Evolutionary conservation across 2,797 vertebrate genomes (phyloP), one percentile per base, ranked within the genome.

Genomic region (Numenius phaeopus): DNA sequence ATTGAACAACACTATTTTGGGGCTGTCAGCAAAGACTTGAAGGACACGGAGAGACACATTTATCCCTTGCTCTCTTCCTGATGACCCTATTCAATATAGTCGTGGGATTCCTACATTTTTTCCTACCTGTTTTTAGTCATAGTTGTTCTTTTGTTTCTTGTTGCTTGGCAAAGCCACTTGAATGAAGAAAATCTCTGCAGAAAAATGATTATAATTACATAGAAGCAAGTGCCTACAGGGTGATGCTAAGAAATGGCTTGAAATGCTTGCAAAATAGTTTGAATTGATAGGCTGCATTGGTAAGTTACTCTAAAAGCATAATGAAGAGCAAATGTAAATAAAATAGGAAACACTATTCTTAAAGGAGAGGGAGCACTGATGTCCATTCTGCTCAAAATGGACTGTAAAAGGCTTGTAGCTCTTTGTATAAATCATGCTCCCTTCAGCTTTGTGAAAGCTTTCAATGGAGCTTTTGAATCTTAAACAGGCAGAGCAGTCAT

Each of bases 251-350:
- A 94, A 94, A 89, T 91, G 3, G 39, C 83, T 95, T 88, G 71
- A 92, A 94, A 94, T 94, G 84, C 92, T 85, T 96, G 92, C 91
- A 88, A 94, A 96, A 91, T 94, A 88, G 87, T 92, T 96, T 89
- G 87, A 88, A 92, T 92, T 96, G 92, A 87, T 94, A 96, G 84
- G 79, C 65, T 87, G 54, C 78, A 37, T 86, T 89, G 65, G 58
- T 89, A 91, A 96, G 61, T 92, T 96, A 69, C 90, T 87, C 65
- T 75, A 92, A 91, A 57, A 92, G 89, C 76, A 82, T 95, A 87
- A 90, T 75, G 95, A 96, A 77, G 50, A 95, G 67, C 62, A 90
- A 69, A 88, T 58, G 92, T 92, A 95, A 87, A 90, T 94, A 89
- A 96, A 96, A 89, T 46, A 59, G 76, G 71, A 70, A 95, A 49